These are phyloP conservation scores for Aramus guarauna DNA, from an alignment of 2,113 vertebrate genomes.

Conservation along the genomic window DNA sequence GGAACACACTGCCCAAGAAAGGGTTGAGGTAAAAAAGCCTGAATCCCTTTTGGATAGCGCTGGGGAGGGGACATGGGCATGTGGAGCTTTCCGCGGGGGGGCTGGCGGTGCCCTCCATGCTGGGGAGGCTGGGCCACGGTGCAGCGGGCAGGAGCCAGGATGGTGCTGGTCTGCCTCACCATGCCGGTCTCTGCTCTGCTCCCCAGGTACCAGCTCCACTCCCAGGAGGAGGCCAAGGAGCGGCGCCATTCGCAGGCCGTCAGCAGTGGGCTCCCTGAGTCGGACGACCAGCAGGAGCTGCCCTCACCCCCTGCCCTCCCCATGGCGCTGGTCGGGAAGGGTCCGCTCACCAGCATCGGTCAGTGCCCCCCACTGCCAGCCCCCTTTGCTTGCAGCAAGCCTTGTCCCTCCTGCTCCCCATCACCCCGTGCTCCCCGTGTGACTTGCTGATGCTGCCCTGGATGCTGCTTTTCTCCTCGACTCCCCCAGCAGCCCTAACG, in stretches of 20 bases:
- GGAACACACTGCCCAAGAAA: conserved; percentile 94
- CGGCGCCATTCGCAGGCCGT: conserved; percentile 86
- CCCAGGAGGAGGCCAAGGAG: conserved; percentile 88
- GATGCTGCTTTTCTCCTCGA: not conserved
- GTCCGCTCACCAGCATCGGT: conserved; percentile 84
- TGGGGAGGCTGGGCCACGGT: not conserved
- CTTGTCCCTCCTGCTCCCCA: not conserved
- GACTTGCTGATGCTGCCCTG: not conserved
- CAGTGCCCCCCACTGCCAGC: conserved; percentile 11
- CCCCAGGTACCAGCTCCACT: conserved; percentile 84
- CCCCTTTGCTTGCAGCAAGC: not conserved
- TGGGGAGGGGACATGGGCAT: not conserved
- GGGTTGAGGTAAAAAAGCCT: conserved; percentile 84
- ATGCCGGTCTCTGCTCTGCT: not conserved
- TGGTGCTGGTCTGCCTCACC: not conserved
- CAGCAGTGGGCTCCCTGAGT: conserved; percentile 78
- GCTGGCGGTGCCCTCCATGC: not conserved
- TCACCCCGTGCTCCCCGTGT: fast-evolving
- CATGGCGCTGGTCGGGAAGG: conserved; percentile 80
- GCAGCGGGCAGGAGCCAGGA: not conserved
- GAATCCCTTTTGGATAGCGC: not conserved
- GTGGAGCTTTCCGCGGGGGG: not conserved
- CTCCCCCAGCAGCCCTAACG: not conserved
- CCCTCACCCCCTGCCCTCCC: conserved; percentile 84
- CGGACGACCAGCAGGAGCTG: conserved; percentile 78